Conservation (phyloP, 2,797 vertebrate species). For the Petrocephalus sullivani region DNA sequence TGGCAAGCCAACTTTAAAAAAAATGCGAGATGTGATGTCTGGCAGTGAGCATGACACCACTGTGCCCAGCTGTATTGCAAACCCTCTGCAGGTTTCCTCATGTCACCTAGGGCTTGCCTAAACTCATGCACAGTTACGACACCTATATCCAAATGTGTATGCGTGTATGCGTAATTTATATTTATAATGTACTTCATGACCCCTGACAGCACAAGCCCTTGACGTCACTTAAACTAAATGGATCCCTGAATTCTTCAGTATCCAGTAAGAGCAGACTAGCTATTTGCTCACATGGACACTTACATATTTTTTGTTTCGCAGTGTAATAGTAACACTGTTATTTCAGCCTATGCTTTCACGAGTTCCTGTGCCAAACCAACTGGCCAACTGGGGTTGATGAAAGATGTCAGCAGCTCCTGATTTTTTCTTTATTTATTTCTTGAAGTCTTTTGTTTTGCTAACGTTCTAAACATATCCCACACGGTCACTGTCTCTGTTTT, state of each 20-base stretch:
- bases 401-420: background rate
- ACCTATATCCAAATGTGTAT: slow-evolving; percentile 23
- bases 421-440: background rate
- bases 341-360: slow-evolving; percentile 12
- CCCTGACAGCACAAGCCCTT: background rate
- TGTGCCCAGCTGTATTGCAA: slow-evolving; percentile 39
- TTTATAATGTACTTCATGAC: slow-evolving; percentile 26
- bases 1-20: slow-evolving; percentile 50
- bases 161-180: slow-evolving; percentile 25
- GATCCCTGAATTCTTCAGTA: slow-evolving; percentile 11
- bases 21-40: slow-evolving; percentile 39
- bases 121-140: slow-evolving; percentile 37
- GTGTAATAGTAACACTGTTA: slow-evolving; percentile 8
- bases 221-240: background rate
- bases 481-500: background rate
- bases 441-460: slow-evolving; percentile 5
- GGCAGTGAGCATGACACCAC: slow-evolving; percentile 45
- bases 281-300: background rate
- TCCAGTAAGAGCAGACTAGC: background rate
- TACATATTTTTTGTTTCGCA: background rate
- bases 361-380: background rate
- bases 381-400: background rate
- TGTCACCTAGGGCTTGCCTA: slow-evolving; percentile 13
- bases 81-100: slow-evolving; percentile 12
- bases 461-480: background rate